Base-by-base conservation (phyloP, 1,140 invertebrate genomes). In the Gryllus bimaculatus region DNA sequence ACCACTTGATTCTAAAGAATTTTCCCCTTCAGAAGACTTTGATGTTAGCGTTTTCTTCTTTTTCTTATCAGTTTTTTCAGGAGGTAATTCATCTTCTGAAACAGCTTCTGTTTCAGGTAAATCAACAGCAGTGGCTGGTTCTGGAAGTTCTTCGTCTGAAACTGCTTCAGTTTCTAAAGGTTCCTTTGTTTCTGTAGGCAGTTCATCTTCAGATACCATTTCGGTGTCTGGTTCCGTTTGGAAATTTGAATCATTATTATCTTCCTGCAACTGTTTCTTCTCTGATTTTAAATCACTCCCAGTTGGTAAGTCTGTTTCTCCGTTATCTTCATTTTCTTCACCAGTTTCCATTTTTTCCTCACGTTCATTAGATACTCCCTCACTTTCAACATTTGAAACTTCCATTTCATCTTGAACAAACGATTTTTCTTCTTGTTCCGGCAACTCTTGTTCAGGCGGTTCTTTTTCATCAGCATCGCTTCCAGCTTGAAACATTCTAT, bases 41-140 rank as follows among this genome's bases (percentile, higher is more conserved):
- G 54, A 66, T 13, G 79, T 74, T 85, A 86, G 8, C n/a, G 79
- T 81, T 26, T 82, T 83, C 73, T 84, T 84, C 75, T 84, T 86
- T 54, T 82, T 85, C 78, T 88, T 88, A 21, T 85, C 85, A 3
- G 86, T 86, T 73, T 86, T 86, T 48, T 91, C 89, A 26, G 86
- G 87, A 39, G 93, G 92, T 47, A 94, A 84, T 86, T 94, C 93
- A 85, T 94, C 93, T 83, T 94, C 93, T 2, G 93, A 94, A 5
- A 95, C 93, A 5, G 93, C 92, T 84, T 94, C 93, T 0, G 93
- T 94, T 86, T 94, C 93, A 4, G 93, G 93, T n/a, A 94, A 84
- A 83, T 94, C 92, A 75, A 92, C 92, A 54, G 92, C 88, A 82
- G 92, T 90, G 0, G 92, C 90, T 0, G 79, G 74, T 49, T 90